Evolutionary conservation across 2,113 vertebrate species (phyloP).

Genomic region (Chaetodon trifascialis): DNA sequence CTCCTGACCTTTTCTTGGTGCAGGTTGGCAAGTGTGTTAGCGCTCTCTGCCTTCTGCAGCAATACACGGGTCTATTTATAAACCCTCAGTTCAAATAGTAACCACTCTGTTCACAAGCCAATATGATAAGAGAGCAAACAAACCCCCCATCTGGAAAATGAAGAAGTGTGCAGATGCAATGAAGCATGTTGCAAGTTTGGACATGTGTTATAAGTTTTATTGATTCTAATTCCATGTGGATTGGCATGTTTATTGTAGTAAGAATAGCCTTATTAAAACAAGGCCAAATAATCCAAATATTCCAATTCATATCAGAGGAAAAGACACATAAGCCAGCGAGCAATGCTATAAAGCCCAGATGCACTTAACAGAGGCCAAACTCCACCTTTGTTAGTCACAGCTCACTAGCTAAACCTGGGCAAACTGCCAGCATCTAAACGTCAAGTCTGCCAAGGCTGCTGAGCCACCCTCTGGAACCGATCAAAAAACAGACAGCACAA

Average conservation of each 20-base stretch:
- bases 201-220: neutral
- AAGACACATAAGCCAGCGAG: neutral
- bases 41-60: constrained; percentile 61
- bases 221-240: neutral
- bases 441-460: constrained; percentile 38
- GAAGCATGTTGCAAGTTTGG: constrained; percentile 1
- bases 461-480: constrained; percentile 37
- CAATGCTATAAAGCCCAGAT: constrained; percentile 5
- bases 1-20: constrained; percentile 66
- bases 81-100: constrained; percentile 74
- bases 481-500: constrained; percentile 43
- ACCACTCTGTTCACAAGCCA: constrained; percentile 61
- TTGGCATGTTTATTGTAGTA: neutral
- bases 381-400: constrained; percentile 36
- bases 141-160: constrained; percentile 48
- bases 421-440: constrained; percentile 40
- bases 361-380: constrained; percentile 30
- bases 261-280: neutral
- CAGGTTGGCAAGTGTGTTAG: constrained; percentile 55
- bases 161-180: constrained; percentile 13
- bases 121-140: constrained; percentile 68
- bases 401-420: constrained; percentile 43
- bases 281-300: neutral
- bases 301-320: neutral
- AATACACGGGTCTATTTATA: constrained; percentile 76